Base-by-base conservation (phyloP, 2,113 vertebrate genomes). In the Pterocles gutturalis region DNA sequence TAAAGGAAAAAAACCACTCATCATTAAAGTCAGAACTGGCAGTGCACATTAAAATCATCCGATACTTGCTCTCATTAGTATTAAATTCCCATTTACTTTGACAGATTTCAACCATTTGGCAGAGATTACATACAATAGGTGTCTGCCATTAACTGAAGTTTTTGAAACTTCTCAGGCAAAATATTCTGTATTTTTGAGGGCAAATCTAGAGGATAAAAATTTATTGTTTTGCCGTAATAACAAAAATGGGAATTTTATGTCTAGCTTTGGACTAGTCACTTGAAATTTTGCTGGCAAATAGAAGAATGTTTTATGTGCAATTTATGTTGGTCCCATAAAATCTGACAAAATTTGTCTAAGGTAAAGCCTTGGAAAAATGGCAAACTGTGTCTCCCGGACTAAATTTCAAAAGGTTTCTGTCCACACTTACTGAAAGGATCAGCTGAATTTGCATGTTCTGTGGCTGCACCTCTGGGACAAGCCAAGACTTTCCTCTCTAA, bases 241-340 rank as follows among this genome's bases (percentile, higher is more conserved):
- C 10, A 65, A 85, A 85, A 85, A 55, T 4, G 1, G 6, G 6
- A 67, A 38, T 17, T 28, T 85, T 17, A 60, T n/a, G 38, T 54
- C 55, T 67, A 64, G 26, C 11, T 92, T 81, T 60, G 38, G 29
- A 55, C 43, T 69, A 81, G 29, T 41, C 19, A 54, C 10, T 55
- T 54, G 28, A 75, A 64, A 45, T 83, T 38, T 75, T 69, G 6
- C 31, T 87, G 45, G 28, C 10, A 78, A 86, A 86, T 1, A 80
- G 14, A 28, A 61, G 17, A 78, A 33, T 45, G 2, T 0, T 0
- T 3, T 77, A 60, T 61, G 7, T 43, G 5, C 28, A 18, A 25
- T 66, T 87, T 61, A n/a, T n/a, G 13, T 45, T 31, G 9, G 5
- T 79, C 45, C 71, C 6, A n/a, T 62, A 26, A 61, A 83, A 57